A percentile compares a stretch with the other conserved stretches of the same genome.
phyloP scores from a whole-genome alignment of 1,140 invertebrate genomes.

The Heliothis virescens region DNA sequence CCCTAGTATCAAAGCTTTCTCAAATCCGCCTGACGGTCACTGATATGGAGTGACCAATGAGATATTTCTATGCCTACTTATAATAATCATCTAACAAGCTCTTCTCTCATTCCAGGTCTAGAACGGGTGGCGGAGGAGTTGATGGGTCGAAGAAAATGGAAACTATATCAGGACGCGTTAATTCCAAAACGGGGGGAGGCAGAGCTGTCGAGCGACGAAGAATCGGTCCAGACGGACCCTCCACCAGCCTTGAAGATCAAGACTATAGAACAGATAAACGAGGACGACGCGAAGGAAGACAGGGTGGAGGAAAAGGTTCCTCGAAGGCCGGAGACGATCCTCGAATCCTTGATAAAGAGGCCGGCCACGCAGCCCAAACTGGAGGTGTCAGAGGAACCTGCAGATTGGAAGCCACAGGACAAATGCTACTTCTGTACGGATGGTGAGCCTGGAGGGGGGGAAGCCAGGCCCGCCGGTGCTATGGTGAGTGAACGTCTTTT shows the following conservation, averaged over 20 bases:
- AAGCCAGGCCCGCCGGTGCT: slow-evolving; percentile 61
- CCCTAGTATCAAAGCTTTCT: too few relatives aligned
- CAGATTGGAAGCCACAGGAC: slow-evolving; percentile 94
- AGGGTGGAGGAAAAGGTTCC: slow-evolving; percentile 58
- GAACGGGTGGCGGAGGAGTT: slow-evolving; percentile 98
- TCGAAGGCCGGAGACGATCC: slow-evolving; percentile 78
- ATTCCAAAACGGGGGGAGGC: slow-evolving; percentile 85
- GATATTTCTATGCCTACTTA: too few relatives aligned
- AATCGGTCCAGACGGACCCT: slow-evolving; percentile 77
- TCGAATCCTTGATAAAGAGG: slow-evolving; percentile 82
- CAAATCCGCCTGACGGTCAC: too few relatives aligned
- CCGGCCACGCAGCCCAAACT: slow-evolving; percentile 80
- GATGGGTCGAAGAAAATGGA: slow-evolving; percentile 97
- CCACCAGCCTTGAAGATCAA: slow-evolving; percentile 83
- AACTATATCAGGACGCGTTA: slow-evolving; percentile 94
- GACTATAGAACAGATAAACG: slow-evolving; percentile 85
- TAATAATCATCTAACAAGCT: too few relatives aligned
- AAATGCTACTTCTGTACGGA: slow-evolving; percentile 96
- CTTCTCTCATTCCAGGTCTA: slow-evolving; percentile 90
- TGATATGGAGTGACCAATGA: too few relatives aligned
- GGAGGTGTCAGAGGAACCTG: slow-evolving; percentile 85
- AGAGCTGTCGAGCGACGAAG: slow-evolving; percentile 78
- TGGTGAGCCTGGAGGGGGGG: slow-evolving; percentile 88
- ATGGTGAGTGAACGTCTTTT: slow-evolving; percentile 63
- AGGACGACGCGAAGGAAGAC: slow-evolving; percentile 76